A percentile compares a stretch with the other conserved stretches of the same genome.
These are phyloP conservation scores for Cristatella mucedo DNA, from an alignment of 2,888 invertebrate species.

Conservation along the genomic window DNA sequence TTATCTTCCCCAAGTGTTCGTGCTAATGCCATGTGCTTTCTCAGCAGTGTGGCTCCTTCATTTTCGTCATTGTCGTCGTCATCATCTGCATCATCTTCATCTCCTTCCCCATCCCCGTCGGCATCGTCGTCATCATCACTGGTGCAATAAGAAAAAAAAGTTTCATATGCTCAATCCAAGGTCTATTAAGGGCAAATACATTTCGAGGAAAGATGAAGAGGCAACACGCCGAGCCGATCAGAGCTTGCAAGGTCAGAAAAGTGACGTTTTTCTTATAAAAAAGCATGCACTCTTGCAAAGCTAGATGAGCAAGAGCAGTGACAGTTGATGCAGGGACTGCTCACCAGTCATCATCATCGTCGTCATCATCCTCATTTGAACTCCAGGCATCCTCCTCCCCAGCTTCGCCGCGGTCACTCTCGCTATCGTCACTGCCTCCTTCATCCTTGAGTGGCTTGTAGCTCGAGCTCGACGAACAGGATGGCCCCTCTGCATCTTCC, in stretches of 20 bases:
- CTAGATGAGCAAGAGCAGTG: background rate
- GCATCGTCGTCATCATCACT: slow-evolving; percentile 15
- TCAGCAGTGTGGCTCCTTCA: too few relatives aligned
- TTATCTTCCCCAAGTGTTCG: slow-evolving; percentile 17
- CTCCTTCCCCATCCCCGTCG: slow-evolving; percentile 12
- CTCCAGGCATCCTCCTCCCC: slow-evolving; percentile 28
- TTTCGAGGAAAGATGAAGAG: too few relatives aligned
- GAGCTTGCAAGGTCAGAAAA: too few relatives aligned
- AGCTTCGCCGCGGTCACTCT: slow-evolving; percentile 35
- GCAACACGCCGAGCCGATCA: too few relatives aligned
- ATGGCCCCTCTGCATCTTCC: too few relatives aligned
- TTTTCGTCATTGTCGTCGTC: slow-evolving; percentile 16
- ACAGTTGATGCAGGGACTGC: background rate
- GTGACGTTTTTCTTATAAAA: too few relatives aligned
- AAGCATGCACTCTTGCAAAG: too few relatives aligned
- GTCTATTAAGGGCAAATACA: too few relatives aligned
- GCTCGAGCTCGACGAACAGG: too few relatives aligned
- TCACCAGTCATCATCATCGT: slow-evolving; percentile 36
- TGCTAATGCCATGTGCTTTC: too few relatives aligned
- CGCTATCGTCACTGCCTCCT: slow-evolving; percentile 36
- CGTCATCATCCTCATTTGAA: slow-evolving; percentile 40
- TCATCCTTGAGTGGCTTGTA: too few relatives aligned
- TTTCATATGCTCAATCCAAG: slow-evolving; percentile 7
- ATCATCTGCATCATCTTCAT: slow-evolving; percentile 16
- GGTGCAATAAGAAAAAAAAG: slow-evolving; percentile 6